Conservation (phyloP, 2,888 invertebrate species). For the Lathronympha strigana region DNA sequence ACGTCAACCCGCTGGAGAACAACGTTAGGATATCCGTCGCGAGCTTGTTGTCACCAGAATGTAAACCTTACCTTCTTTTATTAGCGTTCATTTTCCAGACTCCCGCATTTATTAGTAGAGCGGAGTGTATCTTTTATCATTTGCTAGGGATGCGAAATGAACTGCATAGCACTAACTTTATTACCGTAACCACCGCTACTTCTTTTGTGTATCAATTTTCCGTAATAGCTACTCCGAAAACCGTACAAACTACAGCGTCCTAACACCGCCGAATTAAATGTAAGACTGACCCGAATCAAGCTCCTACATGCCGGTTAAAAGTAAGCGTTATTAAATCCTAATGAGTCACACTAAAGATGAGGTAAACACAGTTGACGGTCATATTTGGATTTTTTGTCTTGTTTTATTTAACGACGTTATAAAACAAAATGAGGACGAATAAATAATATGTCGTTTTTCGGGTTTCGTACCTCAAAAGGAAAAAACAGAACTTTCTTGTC, state of each 20-base stretch:
- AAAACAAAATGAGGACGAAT: no score
- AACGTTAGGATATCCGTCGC: slow-evolving; percentile 29
- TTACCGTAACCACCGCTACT: neutral
- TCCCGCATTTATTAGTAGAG: slow-evolving; percentile 3
- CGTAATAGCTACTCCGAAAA: neutral
- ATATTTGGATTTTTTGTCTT: neutral
- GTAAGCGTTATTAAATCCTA: slow-evolving; percentile 15
- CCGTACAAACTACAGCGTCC: neutral
- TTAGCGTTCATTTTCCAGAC: neutral
- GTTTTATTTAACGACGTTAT: neutral
- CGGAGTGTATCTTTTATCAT: slow-evolving; percentile 22
- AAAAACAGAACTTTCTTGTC: no score
- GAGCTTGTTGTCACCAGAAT: slow-evolving; percentile 7
- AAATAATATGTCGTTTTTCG: no score
- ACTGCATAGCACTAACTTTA: slow-evolving; percentile 11
- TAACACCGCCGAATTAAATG: slow-evolving; percentile 4
- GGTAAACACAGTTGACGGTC: slow-evolving; percentile 28
- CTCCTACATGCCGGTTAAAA: slow-evolving; percentile 13
- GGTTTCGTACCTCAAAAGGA: no score
- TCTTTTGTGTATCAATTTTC: neutral
- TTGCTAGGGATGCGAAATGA: slow-evolving; percentile 22
- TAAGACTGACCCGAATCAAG: slow-evolving; percentile 22
- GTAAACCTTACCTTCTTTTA: neutral
- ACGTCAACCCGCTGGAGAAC: slow-evolving; percentile 35
- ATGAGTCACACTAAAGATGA: slow-evolving; percentile 31